A percentile compares a stretch with the other conserved stretches of the same genome.
These are phyloP conservation scores for Diacarnus erythraeanus DNA, from an alignment of 37 sponge, comb jelly and placozoan genomes.

Conservation along the genomic window DNA sequence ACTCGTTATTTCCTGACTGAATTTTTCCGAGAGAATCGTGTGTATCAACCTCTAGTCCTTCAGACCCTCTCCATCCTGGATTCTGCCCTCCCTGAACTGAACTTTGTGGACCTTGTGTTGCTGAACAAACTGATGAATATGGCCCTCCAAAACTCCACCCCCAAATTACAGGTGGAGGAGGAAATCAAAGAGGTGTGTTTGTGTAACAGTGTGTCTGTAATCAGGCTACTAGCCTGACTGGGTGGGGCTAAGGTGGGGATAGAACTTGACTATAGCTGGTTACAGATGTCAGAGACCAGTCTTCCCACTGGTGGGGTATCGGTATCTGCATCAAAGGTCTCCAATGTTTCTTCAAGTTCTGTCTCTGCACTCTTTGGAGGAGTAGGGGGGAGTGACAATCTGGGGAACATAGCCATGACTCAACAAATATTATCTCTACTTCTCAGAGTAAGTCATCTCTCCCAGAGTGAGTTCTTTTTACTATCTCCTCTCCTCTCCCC, in stretches of 20 bases:
- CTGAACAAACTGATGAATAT: conserved; percentile 12
- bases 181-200: background rate
- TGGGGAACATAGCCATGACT: background rate
- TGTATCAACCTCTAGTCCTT: conserved; percentile 35
- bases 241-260: background rate
- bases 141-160: background rate
- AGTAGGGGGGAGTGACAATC: too few relatives aligned
- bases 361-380: background rate
- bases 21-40: conserved; percentile 1
- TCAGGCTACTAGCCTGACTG: background rate
- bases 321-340: too few relatives aligned
- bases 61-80: conserved; percentile 59
- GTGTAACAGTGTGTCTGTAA: background rate
- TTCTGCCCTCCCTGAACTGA: conserved; percentile 33
- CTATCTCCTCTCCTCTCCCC: background rate
- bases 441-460: background rate
- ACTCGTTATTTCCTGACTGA: conserved; percentile 12
- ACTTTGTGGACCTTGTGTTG: conserved; percentile 22
- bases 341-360: background rate
- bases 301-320: too few relatives aligned
- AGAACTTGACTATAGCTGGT: too few relatives aligned
- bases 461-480: background rate
- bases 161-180: background rate
- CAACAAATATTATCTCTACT: conserved; percentile 11
- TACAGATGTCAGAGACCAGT: too few relatives aligned